Evolutionary conservation across 35 echinoderm and acorn worm genomes (phyloP), one percentile per base, ranked within the genome.

Genomic region (Lytechinus variegatus): DNA sequence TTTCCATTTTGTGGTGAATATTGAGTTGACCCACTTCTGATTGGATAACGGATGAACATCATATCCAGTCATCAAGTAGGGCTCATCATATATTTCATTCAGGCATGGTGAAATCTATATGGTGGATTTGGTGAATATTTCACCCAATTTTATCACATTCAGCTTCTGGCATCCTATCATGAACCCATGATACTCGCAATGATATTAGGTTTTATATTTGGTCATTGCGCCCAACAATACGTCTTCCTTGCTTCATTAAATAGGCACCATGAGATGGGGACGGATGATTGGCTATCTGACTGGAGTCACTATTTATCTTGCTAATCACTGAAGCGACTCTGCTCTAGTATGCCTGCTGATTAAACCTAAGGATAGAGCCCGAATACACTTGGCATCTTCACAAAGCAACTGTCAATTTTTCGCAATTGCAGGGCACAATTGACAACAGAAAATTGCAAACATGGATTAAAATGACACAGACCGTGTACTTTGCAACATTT

Each of bases 261-360:
- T 79, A 79, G 66, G 16, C 66, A 24, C 66, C 66, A 79, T 79
- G 66, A 79, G 66, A 79, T 79, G 66, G 66, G 66, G 66, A n/a
- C n/a, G 66, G 66, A 24, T 79, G 66, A 79, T 79, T 79, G 66
- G 66, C 16, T 79, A 79, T 79, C 66, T 79, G 66, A 79, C 66
- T 79, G 14, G 66, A n/a, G n/a, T n/a, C n/a, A 79, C 66, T 79
- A 79, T 79, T 79, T 24, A 79, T 79, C 66, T 79, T 79, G 19
- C 66, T 79, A 79, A 79, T 79, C 66, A 79, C n/a, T 79, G 66
- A 79, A 79, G 66, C 66, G 66, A 79, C 66, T 79, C 66, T 79
- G 66, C 66, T 79, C 14, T n/a, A n/a, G n/a, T 79, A 79, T 79
- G 66, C 66, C 66, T 79, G 19, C 66, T 79, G 66, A 79, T 79